Evolutionary conservation across 2,888 invertebrate genomes (phyloP).

Genomic region (Eupithecia vulgata): DNA sequence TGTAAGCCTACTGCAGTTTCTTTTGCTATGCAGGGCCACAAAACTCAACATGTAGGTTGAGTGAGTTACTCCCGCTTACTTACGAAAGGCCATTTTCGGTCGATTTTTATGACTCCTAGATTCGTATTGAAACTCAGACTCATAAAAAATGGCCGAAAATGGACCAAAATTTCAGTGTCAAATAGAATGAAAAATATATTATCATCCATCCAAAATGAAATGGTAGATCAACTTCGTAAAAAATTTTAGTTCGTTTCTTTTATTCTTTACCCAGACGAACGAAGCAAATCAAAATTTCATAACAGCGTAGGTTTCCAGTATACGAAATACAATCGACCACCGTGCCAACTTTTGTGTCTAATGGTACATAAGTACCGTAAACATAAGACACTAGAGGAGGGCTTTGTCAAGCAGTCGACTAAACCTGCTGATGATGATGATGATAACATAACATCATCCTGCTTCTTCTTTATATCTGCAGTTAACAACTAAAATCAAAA

Average conservation of each 20-base stretch:
- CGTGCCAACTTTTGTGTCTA: too few species aligned
- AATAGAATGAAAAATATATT: not conserved
- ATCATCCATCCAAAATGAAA: not conserved
- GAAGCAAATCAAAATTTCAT: not conserved
- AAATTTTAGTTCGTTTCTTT: not conserved
- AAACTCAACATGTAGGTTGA: too few species aligned
- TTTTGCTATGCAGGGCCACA: not conserved
- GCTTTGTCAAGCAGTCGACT: not conserved
- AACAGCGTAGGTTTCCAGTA: not conserved
- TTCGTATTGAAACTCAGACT: too few species aligned
- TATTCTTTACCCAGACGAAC: not conserved
- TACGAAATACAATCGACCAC: not conserved
- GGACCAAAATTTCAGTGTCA: not conserved
- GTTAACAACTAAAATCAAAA: slow-evolving; percentile 15
- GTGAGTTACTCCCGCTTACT: too few species aligned
- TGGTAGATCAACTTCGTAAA: not conserved
- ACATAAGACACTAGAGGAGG: not conserved
- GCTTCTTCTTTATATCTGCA: not conserved
- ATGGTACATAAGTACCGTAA: too few species aligned
- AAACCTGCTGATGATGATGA: not conserved
- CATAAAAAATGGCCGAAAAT: too few species aligned
- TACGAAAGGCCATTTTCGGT: too few species aligned
- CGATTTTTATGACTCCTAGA: too few species aligned
- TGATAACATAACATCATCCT: not conserved
- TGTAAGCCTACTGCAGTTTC: too few species aligned